Percentiles rank a stretch among this genome's conserved stretches.
Conservation (phyloP, 2,113 vertebrate species). For the Oenanthe oenanthe region DNA sequence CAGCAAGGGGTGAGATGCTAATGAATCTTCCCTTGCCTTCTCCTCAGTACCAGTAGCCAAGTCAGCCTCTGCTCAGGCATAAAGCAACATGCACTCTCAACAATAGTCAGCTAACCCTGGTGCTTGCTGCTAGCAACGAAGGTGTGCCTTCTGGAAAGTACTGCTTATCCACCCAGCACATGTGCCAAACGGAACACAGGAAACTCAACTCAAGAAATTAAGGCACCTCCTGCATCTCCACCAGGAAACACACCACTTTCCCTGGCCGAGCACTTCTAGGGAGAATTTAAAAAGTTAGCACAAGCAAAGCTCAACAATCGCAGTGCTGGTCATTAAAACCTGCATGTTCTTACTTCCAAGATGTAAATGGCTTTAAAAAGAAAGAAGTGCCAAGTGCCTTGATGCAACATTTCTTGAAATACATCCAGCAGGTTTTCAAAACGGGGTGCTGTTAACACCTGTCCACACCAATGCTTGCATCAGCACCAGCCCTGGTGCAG, state of each 20-base stretch:
- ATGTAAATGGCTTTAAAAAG: slow-evolving; percentile 24
- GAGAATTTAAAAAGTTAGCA: not conserved
- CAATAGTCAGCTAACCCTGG: not conserved
- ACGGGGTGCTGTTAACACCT: slow-evolving; percentile 56
- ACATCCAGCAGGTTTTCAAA: slow-evolving; percentile 62
- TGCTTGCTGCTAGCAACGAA: slow-evolving; percentile 32
- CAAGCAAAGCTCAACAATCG: not conserved
- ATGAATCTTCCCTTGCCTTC: not conserved
- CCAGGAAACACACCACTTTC: not conserved
- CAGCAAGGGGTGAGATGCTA: not conserved
- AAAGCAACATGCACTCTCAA: not conserved
- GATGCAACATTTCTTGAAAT: slow-evolving; percentile 61
- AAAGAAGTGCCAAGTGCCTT: slow-evolving; percentile 9
- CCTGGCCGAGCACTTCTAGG: rapidly evolving
- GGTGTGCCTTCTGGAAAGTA: slow-evolving; percentile 48
- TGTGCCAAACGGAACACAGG: not conserved
- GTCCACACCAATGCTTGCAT: slow-evolving; percentile 20
- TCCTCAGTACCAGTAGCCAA: not conserved
- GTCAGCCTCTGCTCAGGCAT: not conserved
- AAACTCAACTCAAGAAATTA: not conserved
- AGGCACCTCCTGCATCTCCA: not conserved
- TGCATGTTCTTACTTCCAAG: not conserved
- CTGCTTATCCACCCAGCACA: not conserved
- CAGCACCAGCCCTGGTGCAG: slow-evolving; percentile 23
- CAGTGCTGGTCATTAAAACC: not conserved